phyloP scores from a whole-genome alignment of 2,888 invertebrate genomes.

The Oscheius onirici region DNA sequence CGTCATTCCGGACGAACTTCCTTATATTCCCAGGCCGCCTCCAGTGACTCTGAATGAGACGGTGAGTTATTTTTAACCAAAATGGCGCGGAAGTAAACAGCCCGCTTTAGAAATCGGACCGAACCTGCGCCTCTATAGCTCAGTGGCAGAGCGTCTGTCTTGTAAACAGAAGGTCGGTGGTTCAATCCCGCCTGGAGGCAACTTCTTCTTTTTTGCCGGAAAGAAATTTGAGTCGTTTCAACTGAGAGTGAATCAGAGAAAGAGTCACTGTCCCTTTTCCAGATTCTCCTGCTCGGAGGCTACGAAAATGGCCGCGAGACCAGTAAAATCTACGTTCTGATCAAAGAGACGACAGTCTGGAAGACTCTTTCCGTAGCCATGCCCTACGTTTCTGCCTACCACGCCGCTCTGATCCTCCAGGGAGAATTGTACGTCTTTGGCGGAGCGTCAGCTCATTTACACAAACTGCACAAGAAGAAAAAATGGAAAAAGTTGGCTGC shows the following conservation, averaged over 20 bases:
- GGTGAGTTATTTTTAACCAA: too few relatives aligned
- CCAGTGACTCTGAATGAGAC: too few relatives aligned
- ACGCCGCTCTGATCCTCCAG: not conserved
- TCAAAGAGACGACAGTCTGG: not conserved
- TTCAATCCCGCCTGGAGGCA: conserved; percentile 35
- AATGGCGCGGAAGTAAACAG: too few relatives aligned
- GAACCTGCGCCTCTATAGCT: conserved; percentile 38
- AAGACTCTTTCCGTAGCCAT: not conserved
- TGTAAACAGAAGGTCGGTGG: conserved; percentile 51
- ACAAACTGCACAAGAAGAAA: conserved; percentile 11
- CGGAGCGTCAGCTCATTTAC: not conserved
- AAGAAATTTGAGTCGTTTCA: too few relatives aligned
- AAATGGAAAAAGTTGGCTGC: conserved; percentile 3
- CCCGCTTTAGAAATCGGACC: too few relatives aligned
- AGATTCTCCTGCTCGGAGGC: conserved; percentile 10
- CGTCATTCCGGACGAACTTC: too few relatives aligned
- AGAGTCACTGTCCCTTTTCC: not conserved
- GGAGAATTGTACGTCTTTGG: conserved; percentile 5
- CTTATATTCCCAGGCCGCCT: too few relatives aligned
- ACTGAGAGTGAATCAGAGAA: too few relatives aligned
- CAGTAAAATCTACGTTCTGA: not conserved
- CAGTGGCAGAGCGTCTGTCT: conserved; percentile 58
- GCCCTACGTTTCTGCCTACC: not conserved
- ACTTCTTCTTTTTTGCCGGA: too few relatives aligned
- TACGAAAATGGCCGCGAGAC: conserved; percentile 1